Conservation (phyloP, 2,797 vertebrate species). For the Acanthornis magna region DNA sequence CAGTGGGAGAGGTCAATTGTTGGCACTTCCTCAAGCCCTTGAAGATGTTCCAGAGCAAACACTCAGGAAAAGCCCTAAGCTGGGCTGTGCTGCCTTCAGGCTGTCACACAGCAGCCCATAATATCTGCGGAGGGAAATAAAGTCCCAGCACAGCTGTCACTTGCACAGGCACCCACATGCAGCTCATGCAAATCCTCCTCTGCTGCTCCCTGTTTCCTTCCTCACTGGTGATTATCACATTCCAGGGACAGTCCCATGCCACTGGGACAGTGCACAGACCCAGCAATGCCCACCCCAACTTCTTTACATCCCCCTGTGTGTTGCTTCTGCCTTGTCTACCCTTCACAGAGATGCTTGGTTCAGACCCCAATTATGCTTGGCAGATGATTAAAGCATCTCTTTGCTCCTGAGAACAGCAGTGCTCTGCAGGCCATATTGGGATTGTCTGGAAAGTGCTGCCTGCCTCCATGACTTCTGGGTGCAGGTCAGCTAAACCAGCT, state of each 20-base stretch:
- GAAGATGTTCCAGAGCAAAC: neutral
- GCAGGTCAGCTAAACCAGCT: neutral
- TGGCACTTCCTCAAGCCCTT: neutral
- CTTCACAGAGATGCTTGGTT: neutral
- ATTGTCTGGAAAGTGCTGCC: neutral
- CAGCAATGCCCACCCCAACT: neutral
- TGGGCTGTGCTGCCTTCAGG: neutral
- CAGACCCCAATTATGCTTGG: neutral
- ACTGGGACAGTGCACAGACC: fast-evolving
- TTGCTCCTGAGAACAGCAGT: neutral
- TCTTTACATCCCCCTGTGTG: fast-evolving
- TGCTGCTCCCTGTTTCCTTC: neutral
- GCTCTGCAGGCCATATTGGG: neutral
- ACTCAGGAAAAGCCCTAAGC: neutral
- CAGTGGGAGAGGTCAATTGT: neutral
- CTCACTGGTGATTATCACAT: neutral
- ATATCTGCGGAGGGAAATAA: neutral
- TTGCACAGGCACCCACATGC: neutral
- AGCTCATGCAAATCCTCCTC: neutral
- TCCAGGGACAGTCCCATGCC: fast-evolving
- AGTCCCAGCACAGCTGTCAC: neutral
- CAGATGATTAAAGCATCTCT: neutral
- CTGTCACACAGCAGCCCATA: neutral
- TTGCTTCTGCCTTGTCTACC: neutral
- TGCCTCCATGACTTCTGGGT: neutral